Base-by-base conservation (phyloP, 2,797 vertebrate species). In the Pampus argenteus region DNA sequence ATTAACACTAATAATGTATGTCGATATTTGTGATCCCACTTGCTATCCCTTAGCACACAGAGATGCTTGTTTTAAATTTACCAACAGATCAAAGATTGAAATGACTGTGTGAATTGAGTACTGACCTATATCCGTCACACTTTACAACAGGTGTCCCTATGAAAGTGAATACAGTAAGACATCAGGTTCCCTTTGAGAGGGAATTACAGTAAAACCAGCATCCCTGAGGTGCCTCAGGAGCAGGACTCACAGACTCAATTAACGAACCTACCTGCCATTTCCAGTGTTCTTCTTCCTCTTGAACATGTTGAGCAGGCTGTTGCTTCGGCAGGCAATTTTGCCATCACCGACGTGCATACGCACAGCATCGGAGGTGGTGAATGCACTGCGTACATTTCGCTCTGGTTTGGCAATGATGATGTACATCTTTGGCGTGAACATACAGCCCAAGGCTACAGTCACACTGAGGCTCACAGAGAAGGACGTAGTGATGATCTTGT, bases 361-460 rank as follows among this genome's bases (percentile, higher is more conserved):
- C 81, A 99, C 97, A 0, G 97, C 97, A 0, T 99, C 97, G 0
- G 98, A 99, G 44, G 98, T 99, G 92, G 98, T 99, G 93, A 99
- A 99, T 15, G 98, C 98, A 81, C 98, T 99, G 85, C 98, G 97
- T 71, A 99, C 98, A 0, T 99, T 99, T 31, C 98, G 93, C 91
- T 99, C 98, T 0, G 98, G 98, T 71, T 99, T 99, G 85, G 98
- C 97, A 7, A 99, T 95, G 80, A 99, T 99, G 90, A 99, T 98
- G 92, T 99, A 99, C 94, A 99, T 98, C 91, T 99, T 99, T 29
- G 98, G 98, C 0, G 96, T 97, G 93, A 99, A 99, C 98, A 99
- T 99, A 82, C 98, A 99, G 76, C 98, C 96, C 92, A 99, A 83
- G 0, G 98, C 98, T 56, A 99, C 98, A 0, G 98, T 99, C 71